Percentiles rank a stretch among this genome's conserved stretches.
phyloP scores from a whole-genome alignment of 2,797 vertebrate genomes.

The Prunella strophiata region DNA sequence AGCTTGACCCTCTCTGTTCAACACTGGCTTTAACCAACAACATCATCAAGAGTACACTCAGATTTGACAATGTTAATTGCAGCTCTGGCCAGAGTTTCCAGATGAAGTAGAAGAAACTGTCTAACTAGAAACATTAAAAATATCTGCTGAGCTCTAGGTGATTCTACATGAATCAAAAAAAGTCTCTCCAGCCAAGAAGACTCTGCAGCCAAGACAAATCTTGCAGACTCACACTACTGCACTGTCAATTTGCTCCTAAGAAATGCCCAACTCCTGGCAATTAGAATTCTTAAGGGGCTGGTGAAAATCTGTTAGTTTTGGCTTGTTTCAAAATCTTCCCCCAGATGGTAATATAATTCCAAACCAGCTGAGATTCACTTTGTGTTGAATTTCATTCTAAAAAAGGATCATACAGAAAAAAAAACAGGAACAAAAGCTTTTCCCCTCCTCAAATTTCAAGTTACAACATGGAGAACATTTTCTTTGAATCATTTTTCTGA shows the following conservation, averaged over 20 bases:
- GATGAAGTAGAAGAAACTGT: not conserved
- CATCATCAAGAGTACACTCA: not conserved
- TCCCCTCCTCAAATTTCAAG: not conserved
- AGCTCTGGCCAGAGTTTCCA: not conserved
- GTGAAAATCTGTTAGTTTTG: conserved; percentile 57
- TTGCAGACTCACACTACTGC: not conserved
- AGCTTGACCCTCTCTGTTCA: not conserved
- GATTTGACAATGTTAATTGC: conserved; percentile 15
- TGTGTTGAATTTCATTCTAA: conserved; percentile 14
- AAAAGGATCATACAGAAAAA: not conserved
- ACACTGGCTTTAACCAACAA: not conserved
- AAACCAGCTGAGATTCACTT: conserved; percentile 47
- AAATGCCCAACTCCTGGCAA: conserved; percentile 1
- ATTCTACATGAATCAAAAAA: conserved; percentile 16
- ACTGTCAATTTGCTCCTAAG: conserved; percentile 17
- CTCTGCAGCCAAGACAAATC: conserved; percentile 5
- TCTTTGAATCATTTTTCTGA: not conserved
- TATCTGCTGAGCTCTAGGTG: not conserved
- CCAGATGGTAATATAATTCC: conserved; percentile 51
- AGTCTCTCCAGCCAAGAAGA: not conserved
- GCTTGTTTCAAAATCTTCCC: conserved; percentile 29
- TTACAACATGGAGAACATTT: not conserved
- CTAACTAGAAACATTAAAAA: not conserved
- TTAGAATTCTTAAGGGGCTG: conserved; percentile 40
- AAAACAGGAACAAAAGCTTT: not conserved